Percentiles rank a stretch among this genome's conserved stretches.
Evolutionary conservation across 1,140 invertebrate genomes (phyloP).

Genomic region (Diabrotica virgifera): DNA sequence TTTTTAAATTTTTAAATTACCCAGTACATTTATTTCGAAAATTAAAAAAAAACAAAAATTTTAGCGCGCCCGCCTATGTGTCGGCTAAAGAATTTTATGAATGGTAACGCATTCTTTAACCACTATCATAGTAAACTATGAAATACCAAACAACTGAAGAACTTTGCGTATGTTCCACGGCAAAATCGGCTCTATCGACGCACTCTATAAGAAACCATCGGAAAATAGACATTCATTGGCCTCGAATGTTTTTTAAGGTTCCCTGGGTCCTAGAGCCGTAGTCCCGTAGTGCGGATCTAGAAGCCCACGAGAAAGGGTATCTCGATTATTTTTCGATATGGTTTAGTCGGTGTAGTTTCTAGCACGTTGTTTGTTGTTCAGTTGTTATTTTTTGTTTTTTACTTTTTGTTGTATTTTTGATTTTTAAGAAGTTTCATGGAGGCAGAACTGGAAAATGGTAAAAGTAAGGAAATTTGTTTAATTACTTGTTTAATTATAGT

Average conservation of each 20-base stretch:
- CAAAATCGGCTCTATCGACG: slow-evolving; percentile 25
- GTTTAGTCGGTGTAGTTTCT: slow-evolving; percentile 28
- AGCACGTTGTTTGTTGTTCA: slow-evolving; percentile 21
- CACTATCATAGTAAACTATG: slow-evolving; percentile 37
- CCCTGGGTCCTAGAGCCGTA: slow-evolving; percentile 31
- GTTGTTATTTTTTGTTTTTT: slow-evolving; percentile 25
- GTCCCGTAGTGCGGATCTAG: slow-evolving; percentile 35
- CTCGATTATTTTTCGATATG: slow-evolving; percentile 21
- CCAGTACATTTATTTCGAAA: background rate
- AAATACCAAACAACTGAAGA: slow-evolving; percentile 16
- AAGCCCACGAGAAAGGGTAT: slow-evolving; percentile 34
- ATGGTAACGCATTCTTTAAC: slow-evolving; percentile 35
- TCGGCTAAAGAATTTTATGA: slow-evolving; percentile 38
- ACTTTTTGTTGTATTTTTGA: slow-evolving; percentile 22
- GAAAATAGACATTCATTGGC: slow-evolving; percentile 35
- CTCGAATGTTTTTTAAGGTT: slow-evolving; percentile 39
- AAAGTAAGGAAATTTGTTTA: slow-evolving; percentile 27
- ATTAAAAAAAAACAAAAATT: background rate
- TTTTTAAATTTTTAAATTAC: too few relatives aligned
- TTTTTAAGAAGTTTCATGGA: slow-evolving; percentile 31
- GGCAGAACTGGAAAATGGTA: slow-evolving; percentile 36
- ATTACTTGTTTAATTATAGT: too few relatives aligned
- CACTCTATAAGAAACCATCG: slow-evolving; percentile 21
- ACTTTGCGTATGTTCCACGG: slow-evolving; percentile 2
- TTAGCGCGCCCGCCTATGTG: slow-evolving; percentile 1